phyloP scores from a whole-genome alignment of 2,113 vertebrate genomes.

The Phycodurus eques region DNA sequence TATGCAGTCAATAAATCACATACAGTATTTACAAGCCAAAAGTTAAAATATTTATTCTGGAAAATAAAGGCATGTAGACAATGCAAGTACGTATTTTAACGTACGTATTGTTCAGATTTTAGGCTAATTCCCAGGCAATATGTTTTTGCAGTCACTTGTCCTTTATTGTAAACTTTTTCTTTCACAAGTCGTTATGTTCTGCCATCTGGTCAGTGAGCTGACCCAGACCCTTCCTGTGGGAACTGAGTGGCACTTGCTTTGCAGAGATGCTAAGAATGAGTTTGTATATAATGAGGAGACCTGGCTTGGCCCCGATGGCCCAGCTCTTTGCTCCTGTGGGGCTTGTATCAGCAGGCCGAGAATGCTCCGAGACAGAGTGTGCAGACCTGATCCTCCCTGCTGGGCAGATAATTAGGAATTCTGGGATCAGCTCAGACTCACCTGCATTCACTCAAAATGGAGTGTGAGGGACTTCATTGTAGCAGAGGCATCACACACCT shows the following conservation, averaged over 20 bases:
- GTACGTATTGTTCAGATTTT: conserved; percentile 3
- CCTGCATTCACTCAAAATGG: conserved; percentile 76
- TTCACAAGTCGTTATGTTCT: conserved; percentile 67
- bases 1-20: background rate
- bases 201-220: conserved; percentile 70
- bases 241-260: conserved; percentile 80
- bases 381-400: conserved; percentile 69
- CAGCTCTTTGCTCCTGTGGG: conserved; percentile 67
- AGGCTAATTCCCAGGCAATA: conserved; percentile 1
- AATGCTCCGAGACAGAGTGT: conserved; percentile 66
- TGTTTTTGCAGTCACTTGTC: conserved; percentile 25
- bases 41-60: background rate
- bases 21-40: background rate
- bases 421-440: conserved; percentile 80
- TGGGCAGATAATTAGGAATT: conserved; percentile 80
- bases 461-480: conserved; percentile 76
- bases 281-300: conserved; percentile 78
- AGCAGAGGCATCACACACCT: conserved; percentile 68
- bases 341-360: conserved; percentile 65
- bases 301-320: conserved; percentile 72
- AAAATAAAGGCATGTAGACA: background rate
- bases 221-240: conserved; percentile 67
- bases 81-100: background rate
- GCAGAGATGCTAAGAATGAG: conserved; percentile 77
- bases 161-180: conserved; percentile 66